phyloP scores from a whole-genome alignment of 2,797 vertebrate genomes.

The Girardinus metallicus region DNA sequence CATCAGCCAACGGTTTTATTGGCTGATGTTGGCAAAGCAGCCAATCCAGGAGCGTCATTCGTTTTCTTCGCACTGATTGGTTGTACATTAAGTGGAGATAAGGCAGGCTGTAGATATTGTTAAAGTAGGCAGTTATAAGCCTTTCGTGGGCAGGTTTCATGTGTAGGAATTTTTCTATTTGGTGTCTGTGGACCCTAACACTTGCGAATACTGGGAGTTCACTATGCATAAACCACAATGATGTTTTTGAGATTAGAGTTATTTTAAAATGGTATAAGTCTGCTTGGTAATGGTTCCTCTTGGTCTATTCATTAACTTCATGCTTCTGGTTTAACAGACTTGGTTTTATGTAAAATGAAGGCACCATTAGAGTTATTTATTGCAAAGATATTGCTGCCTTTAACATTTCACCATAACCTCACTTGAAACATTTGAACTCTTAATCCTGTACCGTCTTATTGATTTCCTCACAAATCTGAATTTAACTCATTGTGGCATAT shows the following conservation, averaged over 20 bases:
- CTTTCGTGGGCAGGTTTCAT: neutral
- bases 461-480: neutral
- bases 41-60: neutral
- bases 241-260: neutral
- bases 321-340: neutral
- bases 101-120: neutral
- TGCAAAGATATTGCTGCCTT: neutral
- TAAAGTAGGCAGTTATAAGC: neutral
- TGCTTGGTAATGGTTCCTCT: neutral
- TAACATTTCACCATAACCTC: neutral
- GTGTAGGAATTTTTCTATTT: neutral
- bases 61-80: neutral
- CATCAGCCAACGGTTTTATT: no score
- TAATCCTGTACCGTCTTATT: neutral
- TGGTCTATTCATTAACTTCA: neutral
- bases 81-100: neutral
- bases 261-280: neutral
- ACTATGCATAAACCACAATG: neutral
- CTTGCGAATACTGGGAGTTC: neutral
- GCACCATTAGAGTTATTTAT: neutral
- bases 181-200: no score
- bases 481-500: neutral
- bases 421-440: neutral
- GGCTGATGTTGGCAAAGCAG: neutral
- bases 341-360: neutral